Evolutionary conservation across 1,140 invertebrate species (phyloP), one percentile per base, ranked within the genome.

Genomic region (Zaprionus ghesquierei): DNA sequence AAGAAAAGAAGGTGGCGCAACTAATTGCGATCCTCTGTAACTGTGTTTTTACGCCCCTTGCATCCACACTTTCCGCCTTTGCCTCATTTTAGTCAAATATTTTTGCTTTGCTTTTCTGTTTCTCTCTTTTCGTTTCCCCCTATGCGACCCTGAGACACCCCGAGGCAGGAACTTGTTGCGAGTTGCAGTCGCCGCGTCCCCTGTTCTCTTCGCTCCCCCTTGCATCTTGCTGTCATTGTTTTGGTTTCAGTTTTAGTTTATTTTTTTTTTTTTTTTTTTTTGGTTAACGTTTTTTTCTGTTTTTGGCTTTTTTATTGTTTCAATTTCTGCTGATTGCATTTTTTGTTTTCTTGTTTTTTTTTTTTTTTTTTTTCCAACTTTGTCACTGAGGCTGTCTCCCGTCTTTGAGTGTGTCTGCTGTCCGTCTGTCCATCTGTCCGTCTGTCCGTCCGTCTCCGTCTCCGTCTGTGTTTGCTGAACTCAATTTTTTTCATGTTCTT

Each of bases 401-500:
- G 51, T 55, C 41, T 60, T 70, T 33, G 9, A 20, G 25, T 50
- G 44, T 44, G 23, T 54, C n/a, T 46, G 53, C 35, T 15, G 55
- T 70, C 25, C 35, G 35, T 66, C 41, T 66, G 31, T 29, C 22
- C n/a, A n/a, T n/a, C n/a, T 54, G 31, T 58, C 22, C 3, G 44
- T 56, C 46, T 64, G 20, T 61, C 29, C 62, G 20, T 31, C 29
- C 29, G 49, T 62, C n/a, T 15, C 20, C n/a, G 41, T 46, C 18
- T 22, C 44, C 3, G 44, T 61, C 46, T 22, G 41, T 60, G 53
- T 75, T 63, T 74, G 60, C 59, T 85, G 76, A 75, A 79, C 65
- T 78, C 56, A 54, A 53, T 63, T 65, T 69, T 53, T 68, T 68
- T 5, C n/a, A 18, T 22, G 49, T 75, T 65, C 76, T 77, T 69